Evolutionary conservation across 2,888 invertebrate species (phyloP), one percentile per base, ranked within the genome.

Genomic region (Chirona hameri): DNA sequence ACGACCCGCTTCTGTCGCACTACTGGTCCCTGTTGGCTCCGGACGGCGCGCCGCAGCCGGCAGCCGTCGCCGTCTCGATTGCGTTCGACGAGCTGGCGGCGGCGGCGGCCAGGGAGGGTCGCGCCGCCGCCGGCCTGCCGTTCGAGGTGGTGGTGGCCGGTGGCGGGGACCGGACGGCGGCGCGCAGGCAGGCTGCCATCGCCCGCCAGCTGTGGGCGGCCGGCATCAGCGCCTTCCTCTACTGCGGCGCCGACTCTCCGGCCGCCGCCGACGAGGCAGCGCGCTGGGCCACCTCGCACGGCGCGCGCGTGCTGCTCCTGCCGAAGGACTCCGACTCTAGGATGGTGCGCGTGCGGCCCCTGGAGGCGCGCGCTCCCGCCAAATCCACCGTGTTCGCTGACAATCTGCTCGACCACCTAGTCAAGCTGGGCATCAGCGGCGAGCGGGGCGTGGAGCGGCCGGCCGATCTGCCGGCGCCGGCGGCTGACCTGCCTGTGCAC

Each of bases 1-100:
- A 97, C 86, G 96, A 98, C 88, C 91, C 91, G 18, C 90, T 97
- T 89, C 91, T 98, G 52, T 2, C 14, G 0, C 52, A 55, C 48
- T 52, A 29, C 80, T 80, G 80, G 80, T 0, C 12, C 5, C 52
- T 52, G 80, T 52, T 48, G 52, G 52, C 15, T 24, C 80, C 52
- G 27, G 52, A n/a, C 29, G 48, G 79, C 52, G 80, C 18, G 27
- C 29, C 80, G 14, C 52, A 27, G 18, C 80, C 80, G 15, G 80
- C 80, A 27, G 80, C 80, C 52, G 15, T 27, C 52, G 80, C 80
- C 52, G 80, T 80, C 55, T 55, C 80, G 18, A 14, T 80, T 15
- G 48, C 52, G 15, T 80, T 48, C 55, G 80, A 48, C 80, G 5
- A 27, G 29, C 18, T 21, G 46, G 48, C 27, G 80, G 24, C 52